Conservation (phyloP, 2,797 vertebrate species). For the Anguilla anguilla region DNA sequence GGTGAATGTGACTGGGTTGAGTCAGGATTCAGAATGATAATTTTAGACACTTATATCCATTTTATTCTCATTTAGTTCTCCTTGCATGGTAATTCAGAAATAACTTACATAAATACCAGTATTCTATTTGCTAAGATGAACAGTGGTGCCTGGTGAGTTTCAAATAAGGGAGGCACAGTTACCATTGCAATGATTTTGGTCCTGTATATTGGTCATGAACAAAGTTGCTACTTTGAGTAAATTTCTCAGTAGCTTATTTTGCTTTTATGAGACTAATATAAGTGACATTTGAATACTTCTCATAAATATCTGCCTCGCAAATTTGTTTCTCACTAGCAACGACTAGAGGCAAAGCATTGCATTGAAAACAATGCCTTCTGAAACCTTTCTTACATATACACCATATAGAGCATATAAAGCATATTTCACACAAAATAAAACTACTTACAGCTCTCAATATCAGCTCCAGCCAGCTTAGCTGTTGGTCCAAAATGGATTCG, state of each 20-base stretch:
- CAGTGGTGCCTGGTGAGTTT: neutral
- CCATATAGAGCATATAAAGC: neutral
- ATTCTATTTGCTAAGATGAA: neutral
- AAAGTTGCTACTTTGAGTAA: neutral
- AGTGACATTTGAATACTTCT: neutral
- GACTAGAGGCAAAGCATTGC: neutral
- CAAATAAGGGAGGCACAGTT: neutral
- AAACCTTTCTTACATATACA: neutral
- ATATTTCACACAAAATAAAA: neutral
- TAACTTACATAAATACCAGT: neutral
- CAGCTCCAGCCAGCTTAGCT: conserved; percentile 71
- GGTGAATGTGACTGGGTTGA: neutral
- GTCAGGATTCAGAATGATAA: neutral
- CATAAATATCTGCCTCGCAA: neutral
- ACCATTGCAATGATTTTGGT: neutral
- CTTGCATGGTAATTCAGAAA: neutral
- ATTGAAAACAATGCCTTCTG: neutral
- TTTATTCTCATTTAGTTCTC: neutral
- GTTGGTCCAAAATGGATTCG: conserved; percentile 74
- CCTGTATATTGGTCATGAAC: neutral
- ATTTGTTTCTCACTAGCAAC: neutral
- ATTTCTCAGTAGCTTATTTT: neutral
- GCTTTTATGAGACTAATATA: neutral
- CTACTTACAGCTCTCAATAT: conserved; percentile 72
- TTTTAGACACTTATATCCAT: neutral